Evolutionary conservation across 2,797 vertebrate genomes (phyloP), one percentile per base, ranked within the genome.

Genomic region (Trachurus trachurus): DNA sequence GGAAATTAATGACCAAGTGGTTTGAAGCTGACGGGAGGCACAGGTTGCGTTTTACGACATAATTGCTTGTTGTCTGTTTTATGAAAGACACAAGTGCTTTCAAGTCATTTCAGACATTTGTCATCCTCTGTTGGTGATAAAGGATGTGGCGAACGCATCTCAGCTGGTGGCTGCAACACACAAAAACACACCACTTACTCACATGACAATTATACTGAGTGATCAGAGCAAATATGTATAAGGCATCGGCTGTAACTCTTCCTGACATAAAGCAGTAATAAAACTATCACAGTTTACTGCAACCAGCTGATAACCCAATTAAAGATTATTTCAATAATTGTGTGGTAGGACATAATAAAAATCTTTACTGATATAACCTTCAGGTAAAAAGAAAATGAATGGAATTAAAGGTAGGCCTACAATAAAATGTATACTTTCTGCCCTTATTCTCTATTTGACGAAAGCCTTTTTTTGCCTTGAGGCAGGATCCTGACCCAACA

Each of bases 401-500:
- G 21, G n/a, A 16, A 56, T 17, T 1, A 31, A 29, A 13, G 66
- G 5, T 26, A n/a, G n/a, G n/a, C n/a, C n/a, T n/a, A 39, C 9
- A 45, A 19, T 39, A 34, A 1, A 26, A 26, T 26, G 7, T 21
- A 7, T 19, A n/a, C 42, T 66, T 62, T 52, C 40, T 45, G n/a
- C 26, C 49, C 34, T 7, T 22, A 40, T 73, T 65, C 56, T 63
- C 13, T 70, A 56, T 74, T 72, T 73, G 58, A 67, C 74, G 57
- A 44, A 72, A 73, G 15, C 22, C 47, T 10, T 26, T 29, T 73
- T 22, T 54, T 0, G 19, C 74, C 68, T 53, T 0, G 17, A 78
- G 77, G 71, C n/a, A 56, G 67, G 47, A 76, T 77, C 63, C 78
- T 4, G 61, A 37, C 29, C 16, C 56, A 45, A 59, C 66, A 76